Evolutionary conservation across 2,797 vertebrate genomes (phyloP).

Genomic region (Hippopotamyrus pictus): DNA sequence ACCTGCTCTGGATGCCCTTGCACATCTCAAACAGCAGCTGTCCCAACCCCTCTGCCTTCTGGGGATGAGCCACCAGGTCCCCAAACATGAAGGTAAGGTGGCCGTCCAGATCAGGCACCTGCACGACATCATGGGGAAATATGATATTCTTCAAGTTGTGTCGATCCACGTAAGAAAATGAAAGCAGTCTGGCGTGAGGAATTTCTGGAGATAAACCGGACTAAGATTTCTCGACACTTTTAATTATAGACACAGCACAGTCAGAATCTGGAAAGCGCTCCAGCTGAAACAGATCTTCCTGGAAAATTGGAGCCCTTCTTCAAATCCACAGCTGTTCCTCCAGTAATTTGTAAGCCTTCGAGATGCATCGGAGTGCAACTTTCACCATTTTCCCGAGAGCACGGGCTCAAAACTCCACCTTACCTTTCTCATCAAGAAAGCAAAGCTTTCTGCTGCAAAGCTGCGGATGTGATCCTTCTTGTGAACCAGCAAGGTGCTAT

Average conservation of each 20-base stretch:
- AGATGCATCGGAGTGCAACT: neutral
- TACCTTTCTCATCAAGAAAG: slow-evolving; percentile 96
- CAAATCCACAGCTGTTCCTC: neutral
- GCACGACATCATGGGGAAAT: slow-evolving; percentile 28
- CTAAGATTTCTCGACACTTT: neutral
- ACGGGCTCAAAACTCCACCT: slow-evolving; percentile 22
- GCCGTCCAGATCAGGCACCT: slow-evolving; percentile 80
- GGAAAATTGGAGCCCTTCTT: neutral
- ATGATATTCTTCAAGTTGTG: neutral
- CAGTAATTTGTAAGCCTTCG: neutral
- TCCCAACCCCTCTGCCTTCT: slow-evolving; percentile 82
- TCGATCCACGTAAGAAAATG: neutral
- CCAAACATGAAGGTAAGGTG: slow-evolving; percentile 78
- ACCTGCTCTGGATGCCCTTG: slow-evolving; percentile 87
- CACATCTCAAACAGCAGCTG: slow-evolving; percentile 93
- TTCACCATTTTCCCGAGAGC: neutral
- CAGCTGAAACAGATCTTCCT: neutral
- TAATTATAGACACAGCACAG: neutral
- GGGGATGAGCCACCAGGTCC: slow-evolving; percentile 71
- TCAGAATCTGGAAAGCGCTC: neutral
- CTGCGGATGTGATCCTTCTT: slow-evolving; percentile 89
- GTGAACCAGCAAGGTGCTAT: slow-evolving; percentile 86
- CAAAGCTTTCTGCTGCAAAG: slow-evolving; percentile 97
- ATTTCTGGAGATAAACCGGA: neutral
- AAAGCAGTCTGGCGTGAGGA: neutral